Percentiles rank a stretch among this genome's conserved stretches.
phyloP scores from a whole-genome alignment of 2,113 vertebrate species.

The Serinus canaria region DNA sequence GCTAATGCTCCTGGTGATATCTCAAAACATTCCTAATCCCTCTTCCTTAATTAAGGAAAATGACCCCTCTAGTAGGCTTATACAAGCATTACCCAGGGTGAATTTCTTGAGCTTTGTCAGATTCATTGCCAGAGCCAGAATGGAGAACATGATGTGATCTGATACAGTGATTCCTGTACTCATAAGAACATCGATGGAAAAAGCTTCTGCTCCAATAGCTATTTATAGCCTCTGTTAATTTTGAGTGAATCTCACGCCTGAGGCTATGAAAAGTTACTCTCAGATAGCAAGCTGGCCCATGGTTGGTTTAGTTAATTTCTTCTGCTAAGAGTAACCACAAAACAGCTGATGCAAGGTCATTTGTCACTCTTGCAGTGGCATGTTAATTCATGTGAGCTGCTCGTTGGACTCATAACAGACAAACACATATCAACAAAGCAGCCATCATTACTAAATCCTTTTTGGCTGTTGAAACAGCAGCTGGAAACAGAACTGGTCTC shows the following conservation, averaged over 20 bases:
- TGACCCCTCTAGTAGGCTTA: neutral
- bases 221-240: constrained; percentile 3
- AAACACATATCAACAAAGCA: neutral
- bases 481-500: neutral
- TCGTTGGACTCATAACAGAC: neutral
- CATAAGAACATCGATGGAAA: neutral
- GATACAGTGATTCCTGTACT: neutral
- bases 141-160: neutral
- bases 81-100: neutral
- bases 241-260: neutral
- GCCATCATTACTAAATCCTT: neutral
- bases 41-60: neutral
- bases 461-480: neutral
- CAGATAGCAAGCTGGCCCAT: neutral
- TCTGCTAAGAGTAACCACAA: neutral
- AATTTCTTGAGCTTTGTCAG: neutral
- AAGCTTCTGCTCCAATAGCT: neutral
- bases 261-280: neutral
- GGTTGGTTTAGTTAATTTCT: neutral
- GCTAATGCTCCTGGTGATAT: neutral
- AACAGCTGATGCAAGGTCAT: neutral
- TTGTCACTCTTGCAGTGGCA: neutral
- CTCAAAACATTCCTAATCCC: neutral
- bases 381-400: neutral
- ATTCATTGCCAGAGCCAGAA: neutral